Evolutionary conservation across 2,113 vertebrate genomes (phyloP), one percentile per base, ranked within the genome.

Genomic region (Kobus ellipsiprymnus): DNA sequence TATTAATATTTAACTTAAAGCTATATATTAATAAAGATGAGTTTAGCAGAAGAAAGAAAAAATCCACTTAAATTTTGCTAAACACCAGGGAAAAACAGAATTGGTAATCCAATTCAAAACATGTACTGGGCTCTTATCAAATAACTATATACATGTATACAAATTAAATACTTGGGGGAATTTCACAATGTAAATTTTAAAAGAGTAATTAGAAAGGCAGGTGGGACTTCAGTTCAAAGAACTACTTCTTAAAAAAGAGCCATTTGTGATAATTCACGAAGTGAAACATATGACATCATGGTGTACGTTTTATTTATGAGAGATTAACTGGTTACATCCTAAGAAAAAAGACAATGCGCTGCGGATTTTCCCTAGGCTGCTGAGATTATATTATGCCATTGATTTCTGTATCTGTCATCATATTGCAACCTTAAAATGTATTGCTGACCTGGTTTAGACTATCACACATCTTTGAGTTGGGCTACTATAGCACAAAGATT

Each of bases 261-360:
- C 17, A 84, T 84, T 97, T 80, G 83, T 86, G 55, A 97, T 97
- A 97, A 97, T 95, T 97, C 94, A 90, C 88, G 21, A 71, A 90
- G 98, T 97, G 94, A 98, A 97, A 94, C 77, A 87, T 21, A 91
- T 97, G 97, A 94, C 97, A 97, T 98, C 94, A 89, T 25, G 92
- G 89, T 83, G 95, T 92, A 95, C 93, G 91, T 97, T 98, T 98
- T 98, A 97, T 98, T 98, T 98, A 92, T 96, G 96, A 98, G 95
- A 94, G 97, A 98, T 98, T 98, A 98, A 91, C 90, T 97, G 96
- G 98, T 98, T 98, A 98, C 96, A 96, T 98, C 98, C 98, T 97
- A 94, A 98, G 95, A 98, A 98, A 97, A 98, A 98, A 92, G 94
- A 96, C 62, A 87, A 97, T 97, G 95, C 83, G 89, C 95, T 93